These are phyloP conservation scores for Tetramorium bicarinatum DNA, from an alignment of 2,888 invertebrate genomes.

Conservation along the genomic window DNA sequence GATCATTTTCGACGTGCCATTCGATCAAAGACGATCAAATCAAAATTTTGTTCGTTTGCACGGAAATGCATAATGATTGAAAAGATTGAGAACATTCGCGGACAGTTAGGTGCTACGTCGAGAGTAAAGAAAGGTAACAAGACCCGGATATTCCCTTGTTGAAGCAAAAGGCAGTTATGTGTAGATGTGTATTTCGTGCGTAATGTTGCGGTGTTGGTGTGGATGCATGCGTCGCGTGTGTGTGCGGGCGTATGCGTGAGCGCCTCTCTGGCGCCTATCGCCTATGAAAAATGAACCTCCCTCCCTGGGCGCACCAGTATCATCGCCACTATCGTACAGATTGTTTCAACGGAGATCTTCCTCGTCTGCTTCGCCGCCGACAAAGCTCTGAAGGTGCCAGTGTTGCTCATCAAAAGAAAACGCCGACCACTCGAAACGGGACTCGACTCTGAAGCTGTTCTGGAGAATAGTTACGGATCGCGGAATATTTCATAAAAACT, in stretches of 20 bases:
- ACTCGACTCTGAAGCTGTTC: conserved; percentile 16
- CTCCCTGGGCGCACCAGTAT: conserved; percentile 70
- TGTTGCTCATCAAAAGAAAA: conserved; percentile 53
- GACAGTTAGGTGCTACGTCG: conserved; percentile 60
- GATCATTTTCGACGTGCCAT: background rate
- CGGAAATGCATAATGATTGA: background rate
- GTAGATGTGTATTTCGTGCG: background rate
- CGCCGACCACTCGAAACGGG: conserved; percentile 24
- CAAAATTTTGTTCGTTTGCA: background rate
- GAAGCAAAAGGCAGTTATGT: conserved; percentile 58
- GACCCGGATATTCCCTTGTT: conserved; percentile 63
- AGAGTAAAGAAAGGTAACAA: conserved; percentile 69
- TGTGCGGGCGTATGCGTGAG: conserved; percentile 64
- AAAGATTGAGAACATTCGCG: conserved; percentile 66
- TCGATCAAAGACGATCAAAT: background rate
- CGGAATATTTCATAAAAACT: background rate
- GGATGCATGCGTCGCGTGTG: conserved; percentile 44
- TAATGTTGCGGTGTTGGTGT: background rate
- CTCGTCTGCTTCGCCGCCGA: conserved; percentile 49
- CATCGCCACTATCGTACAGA: conserved; percentile 57
- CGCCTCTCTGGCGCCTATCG: conserved; percentile 81
- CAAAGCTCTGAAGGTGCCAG: conserved; percentile 45
- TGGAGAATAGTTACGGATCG: background rate
- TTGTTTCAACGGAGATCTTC: conserved; percentile 62
- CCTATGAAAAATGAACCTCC: conserved; percentile 82